phyloP scores from a whole-genome alignment of 2,113 vertebrate species.

The Mirounga angustirostris region DNA sequence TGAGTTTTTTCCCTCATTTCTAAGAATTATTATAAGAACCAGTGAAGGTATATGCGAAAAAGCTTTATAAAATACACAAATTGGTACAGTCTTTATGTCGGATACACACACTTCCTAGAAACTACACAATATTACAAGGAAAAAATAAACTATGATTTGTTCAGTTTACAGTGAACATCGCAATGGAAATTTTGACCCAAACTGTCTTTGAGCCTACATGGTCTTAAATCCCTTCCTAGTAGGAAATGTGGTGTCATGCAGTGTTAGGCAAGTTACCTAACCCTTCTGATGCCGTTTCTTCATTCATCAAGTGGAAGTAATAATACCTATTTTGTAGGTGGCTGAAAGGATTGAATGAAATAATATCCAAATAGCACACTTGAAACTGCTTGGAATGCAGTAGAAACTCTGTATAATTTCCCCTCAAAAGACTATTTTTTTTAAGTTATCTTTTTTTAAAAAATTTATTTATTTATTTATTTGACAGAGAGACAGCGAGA shows the following conservation, averaged over 20 bases:
- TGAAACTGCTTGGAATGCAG: neutral
- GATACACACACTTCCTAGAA: neutral
- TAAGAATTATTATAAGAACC: neutral
- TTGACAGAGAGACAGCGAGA: neutral
- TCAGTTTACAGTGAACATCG: neutral
- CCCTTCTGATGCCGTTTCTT: neutral
- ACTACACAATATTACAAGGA: neutral
- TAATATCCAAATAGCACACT: neutral
- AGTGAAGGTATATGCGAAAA: neutral
- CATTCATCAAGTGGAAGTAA: neutral
- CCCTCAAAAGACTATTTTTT: neutral
- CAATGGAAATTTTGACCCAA: neutral
- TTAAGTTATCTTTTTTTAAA: neutral
- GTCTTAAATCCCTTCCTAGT: neutral
- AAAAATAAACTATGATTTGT: neutral
- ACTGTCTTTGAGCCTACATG: neutral
- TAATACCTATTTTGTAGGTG: neutral
- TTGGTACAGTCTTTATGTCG: neutral
- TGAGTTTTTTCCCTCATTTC: neutral
- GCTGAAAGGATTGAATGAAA: neutral
- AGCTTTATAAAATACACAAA: neutral
- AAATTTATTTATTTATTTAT: neutral
- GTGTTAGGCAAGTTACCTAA: neutral
- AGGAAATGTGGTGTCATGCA: neutral
- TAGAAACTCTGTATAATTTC: neutral